A percentile compares a stretch with the other conserved stretches of the same genome.
These are phyloP conservation scores for Cryptus armator DNA, from an alignment of 2,888 invertebrate species.

Conservation along the genomic window DNA sequence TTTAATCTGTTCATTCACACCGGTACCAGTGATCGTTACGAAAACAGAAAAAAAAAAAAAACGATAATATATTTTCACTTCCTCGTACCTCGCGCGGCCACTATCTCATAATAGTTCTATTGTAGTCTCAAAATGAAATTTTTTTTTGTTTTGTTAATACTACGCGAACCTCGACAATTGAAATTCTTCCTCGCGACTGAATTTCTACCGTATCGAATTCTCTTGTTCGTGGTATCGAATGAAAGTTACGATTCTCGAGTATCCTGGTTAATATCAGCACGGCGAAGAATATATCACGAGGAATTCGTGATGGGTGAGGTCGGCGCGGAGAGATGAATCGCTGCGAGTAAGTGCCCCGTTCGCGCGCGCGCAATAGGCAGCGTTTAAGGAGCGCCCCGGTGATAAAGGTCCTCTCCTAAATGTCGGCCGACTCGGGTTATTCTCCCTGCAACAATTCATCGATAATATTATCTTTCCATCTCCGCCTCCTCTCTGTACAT, in stretches of 20 bases:
- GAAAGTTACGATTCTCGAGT: constrained; percentile 28
- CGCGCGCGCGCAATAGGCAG: constrained; percentile 40
- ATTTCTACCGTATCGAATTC: background rate
- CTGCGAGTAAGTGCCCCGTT: constrained; percentile 27
- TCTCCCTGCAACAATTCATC: constrained; percentile 52
- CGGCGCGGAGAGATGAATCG: constrained; percentile 58
- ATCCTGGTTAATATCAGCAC: constrained; percentile 21
- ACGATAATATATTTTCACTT: constrained; percentile 11
- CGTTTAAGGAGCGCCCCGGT: constrained; percentile 73
- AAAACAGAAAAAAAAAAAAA: constrained; percentile 8
- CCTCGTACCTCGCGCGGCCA: background rate
- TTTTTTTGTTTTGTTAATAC: constrained; percentile 8
- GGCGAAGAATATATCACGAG: constrained; percentile 35
- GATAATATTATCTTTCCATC: constrained; percentile 63
- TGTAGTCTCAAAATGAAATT: constrained; percentile 40
- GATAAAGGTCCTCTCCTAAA: constrained; percentile 78
- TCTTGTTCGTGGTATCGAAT: background rate
- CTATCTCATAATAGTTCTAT: constrained; percentile 27
- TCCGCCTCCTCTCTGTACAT: constrained; percentile 9
- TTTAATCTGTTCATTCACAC: constrained; percentile 15
- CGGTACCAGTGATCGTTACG: background rate
- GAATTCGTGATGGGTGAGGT: constrained; percentile 65
- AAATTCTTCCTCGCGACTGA: constrained; percentile 9
- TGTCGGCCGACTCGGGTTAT: constrained; percentile 68
- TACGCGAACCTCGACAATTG: constrained; percentile 13